phyloP scores from a whole-genome alignment of 2,113 vertebrate genomes.

The Coregonus clupeaformis region DNA sequence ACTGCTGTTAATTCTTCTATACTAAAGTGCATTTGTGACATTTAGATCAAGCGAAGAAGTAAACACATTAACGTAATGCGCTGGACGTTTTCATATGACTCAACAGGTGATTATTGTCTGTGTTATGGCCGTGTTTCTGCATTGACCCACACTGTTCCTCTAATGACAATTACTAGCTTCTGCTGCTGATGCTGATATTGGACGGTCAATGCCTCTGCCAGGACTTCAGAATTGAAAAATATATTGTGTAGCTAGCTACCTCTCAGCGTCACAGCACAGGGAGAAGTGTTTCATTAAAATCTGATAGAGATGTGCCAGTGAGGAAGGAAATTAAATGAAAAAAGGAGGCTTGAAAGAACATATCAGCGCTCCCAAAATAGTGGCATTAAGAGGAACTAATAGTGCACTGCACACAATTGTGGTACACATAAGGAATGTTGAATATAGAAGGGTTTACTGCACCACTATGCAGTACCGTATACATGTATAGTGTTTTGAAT shows the following conservation, averaged over 20 bases:
- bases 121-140: not conserved
- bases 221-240: slow-evolving; percentile 42
- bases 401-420: not conserved
- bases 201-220: slow-evolving; percentile 10
- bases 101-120: too few relatives aligned
- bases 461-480: slow-evolving; percentile 1
- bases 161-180: slow-evolving; percentile 19
- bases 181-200: slow-evolving; percentile 18
- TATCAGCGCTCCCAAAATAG: slow-evolving; percentile 22
- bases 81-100: too few relatives aligned
- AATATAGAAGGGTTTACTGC: not conserved
- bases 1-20: not conserved
- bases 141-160: not conserved
- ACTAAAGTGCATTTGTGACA: too few relatives aligned
- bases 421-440: not conserved
- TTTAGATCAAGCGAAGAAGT: too few relatives aligned
- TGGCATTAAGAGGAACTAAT: not conserved
- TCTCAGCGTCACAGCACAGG: slow-evolving; percentile 29
- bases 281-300: slow-evolving; percentile 59
- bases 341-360: slow-evolving; percentile 19
- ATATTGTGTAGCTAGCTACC: slow-evolving; percentile 18
- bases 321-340: slow-evolving; percentile 43
- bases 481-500: not conserved
- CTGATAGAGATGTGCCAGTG: slow-evolving; percentile 33
- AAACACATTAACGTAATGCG: too few relatives aligned